These are phyloP conservation scores for Sylvilagus floridanus DNA, from an alignment of 2,797 vertebrate genomes.

Conservation along the genomic window DNA sequence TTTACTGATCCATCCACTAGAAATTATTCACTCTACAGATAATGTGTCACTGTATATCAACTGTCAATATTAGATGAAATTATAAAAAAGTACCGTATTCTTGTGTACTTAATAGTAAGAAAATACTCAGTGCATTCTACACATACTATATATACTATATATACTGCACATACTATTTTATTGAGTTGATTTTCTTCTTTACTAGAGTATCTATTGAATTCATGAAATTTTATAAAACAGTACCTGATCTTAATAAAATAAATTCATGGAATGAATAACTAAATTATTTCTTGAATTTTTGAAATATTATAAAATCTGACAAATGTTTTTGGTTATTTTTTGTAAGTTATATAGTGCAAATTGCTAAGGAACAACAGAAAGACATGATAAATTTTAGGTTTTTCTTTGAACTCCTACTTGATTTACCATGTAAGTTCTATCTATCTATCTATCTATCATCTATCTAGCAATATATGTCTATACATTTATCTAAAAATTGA, in stretches of 20 bases:
- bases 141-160: neutral
- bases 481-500: no score
- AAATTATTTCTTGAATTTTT: neutral
- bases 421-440: neutral
- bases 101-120: neutral
- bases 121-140: constrained; percentile 4
- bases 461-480: no score
- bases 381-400: neutral
- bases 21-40: neutral
- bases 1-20: neutral
- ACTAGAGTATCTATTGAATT: neutral
- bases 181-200: neutral
- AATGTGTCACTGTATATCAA: neutral
- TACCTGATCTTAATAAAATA: neutral
- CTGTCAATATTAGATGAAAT: neutral
- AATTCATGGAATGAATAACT: neutral
- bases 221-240: neutral
- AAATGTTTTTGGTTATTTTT: neutral
- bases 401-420: neutral
- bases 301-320: neutral
- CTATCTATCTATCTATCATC: no score
- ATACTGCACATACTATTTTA: neutral
- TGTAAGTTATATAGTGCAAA: neutral
- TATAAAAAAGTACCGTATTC: neutral
- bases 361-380: neutral